Conservation (phyloP, 35 echinoderm and acorn worm genomes). For the Heliocidaris tuberculata region DNA sequence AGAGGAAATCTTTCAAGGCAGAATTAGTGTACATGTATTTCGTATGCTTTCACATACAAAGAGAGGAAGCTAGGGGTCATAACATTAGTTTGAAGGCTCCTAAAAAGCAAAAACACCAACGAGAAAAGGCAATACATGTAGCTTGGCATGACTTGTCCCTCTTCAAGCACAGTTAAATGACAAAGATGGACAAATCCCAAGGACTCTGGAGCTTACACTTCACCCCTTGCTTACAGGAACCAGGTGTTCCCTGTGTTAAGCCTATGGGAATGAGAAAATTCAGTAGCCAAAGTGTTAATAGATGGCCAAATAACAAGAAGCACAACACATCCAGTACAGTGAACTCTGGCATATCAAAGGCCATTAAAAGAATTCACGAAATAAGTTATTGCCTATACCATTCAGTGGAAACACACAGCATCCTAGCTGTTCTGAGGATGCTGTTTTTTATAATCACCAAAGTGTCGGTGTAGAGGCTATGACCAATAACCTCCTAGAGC, state of each 20-base stretch:
- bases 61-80: no score
- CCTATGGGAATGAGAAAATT: no score
- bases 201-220: not conserved
- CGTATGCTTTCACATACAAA: no score
- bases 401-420: not conserved
- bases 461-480: not conserved
- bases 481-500: not conserved
- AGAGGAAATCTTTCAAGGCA: no score
- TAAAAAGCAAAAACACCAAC: no score
- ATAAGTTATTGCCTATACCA: not conserved
- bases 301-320: not conserved
- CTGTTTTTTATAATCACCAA: not conserved
- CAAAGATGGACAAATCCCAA: not conserved
- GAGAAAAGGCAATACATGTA: not conserved
- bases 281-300: no score
- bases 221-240: no score
- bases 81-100: no score
- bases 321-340: not conserved
- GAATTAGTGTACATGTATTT: no score
- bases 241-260: no score
- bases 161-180: not conserved
- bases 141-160: not conserved
- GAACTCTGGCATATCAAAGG: not conserved
- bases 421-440: not conserved
- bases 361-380: not conserved